These are phyloP conservation scores for Chaetoderma sp. DNA, from an alignment of 2,888 invertebrate species.

Conservation along the genomic window DNA sequence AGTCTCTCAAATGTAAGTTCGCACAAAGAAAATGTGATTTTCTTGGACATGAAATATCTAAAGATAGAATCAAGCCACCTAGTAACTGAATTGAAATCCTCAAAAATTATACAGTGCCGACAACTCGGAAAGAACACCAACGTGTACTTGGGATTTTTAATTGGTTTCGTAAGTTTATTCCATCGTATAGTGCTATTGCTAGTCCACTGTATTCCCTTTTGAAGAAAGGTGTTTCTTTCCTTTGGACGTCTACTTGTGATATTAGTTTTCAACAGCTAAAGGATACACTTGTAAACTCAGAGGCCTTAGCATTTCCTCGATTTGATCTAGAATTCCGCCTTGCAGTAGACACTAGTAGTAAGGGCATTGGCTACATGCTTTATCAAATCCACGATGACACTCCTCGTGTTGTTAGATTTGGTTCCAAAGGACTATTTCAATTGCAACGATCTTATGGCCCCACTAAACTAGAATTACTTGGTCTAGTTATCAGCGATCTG, in stretches of 20 bases:
- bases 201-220: conserved; percentile 6
- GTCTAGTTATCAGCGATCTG: conserved; percentile 12
- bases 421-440: background rate
- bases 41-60: conserved; percentile 25
- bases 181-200: conserved; percentile 16
- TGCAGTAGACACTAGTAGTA: conserved; percentile 14
- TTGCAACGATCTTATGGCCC: conserved; percentile 14
- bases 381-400: conserved; percentile 6
- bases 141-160: conserved; percentile 26
- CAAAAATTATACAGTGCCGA: conserved; percentile 13
- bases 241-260: conserved; percentile 11
- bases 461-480: conserved; percentile 16
- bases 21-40: conserved; percentile 14
- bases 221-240: conserved; percentile 10
- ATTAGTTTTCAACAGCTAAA: conserved; percentile 4
- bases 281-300: conserved; percentile 7
- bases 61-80: conserved; percentile 16
- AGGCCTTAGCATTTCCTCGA: conserved; percentile 21
- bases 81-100: conserved; percentile 3
- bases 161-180: conserved; percentile 32
- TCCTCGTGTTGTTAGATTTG: background rate
- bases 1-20: too few species aligned
- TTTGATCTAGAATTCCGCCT: conserved; percentile 18
- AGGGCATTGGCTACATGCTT: conserved; percentile 8
- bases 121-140: conserved; percentile 16